phyloP scores from a whole-genome alignment of 37 sponge, comb jelly and placozoan genomes.

The Trichoplax adhaerens region DNA sequence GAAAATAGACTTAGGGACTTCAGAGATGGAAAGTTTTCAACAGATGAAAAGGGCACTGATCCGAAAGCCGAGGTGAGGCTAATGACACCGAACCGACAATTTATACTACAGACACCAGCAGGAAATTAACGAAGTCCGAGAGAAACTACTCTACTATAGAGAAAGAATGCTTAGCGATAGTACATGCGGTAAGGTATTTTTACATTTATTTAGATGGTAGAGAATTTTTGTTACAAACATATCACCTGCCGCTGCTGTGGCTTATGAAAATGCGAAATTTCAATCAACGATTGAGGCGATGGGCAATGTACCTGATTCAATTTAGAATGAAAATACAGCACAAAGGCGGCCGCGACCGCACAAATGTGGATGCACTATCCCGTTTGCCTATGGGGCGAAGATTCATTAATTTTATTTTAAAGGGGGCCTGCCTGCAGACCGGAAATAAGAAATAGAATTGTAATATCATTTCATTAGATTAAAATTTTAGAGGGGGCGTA shows the following conservation, averaged over 20 bases:
- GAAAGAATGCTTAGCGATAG: constrained; percentile 14
- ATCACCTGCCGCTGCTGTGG: constrained; percentile 28
- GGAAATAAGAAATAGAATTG: too few relatives aligned
- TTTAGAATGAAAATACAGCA: constrained; percentile 10
- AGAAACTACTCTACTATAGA: constrained; percentile 24
- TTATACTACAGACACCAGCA: constrained; percentile 2
- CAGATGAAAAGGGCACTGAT: too few relatives aligned
- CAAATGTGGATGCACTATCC: constrained; percentile 15
- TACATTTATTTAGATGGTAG: constrained; percentile 22
- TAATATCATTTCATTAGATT: too few relatives aligned
- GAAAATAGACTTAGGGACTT: too few relatives aligned
- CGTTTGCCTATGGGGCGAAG: background rate
- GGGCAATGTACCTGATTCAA: constrained; percentile 25
- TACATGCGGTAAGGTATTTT: constrained; percentile 2
- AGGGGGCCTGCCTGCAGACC: too few relatives aligned
- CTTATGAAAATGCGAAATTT: constrained; percentile 17
- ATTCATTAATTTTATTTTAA: too few relatives aligned
- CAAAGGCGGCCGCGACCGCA: constrained; percentile 2
- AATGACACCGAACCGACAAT: too few relatives aligned
- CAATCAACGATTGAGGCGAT: constrained; percentile 21
- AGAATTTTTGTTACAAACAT: constrained; percentile 22
- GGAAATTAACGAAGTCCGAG: background rate
- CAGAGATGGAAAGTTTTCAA: too few relatives aligned
- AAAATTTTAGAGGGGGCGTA: too few relatives aligned
- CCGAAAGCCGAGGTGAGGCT: too few relatives aligned